Evolutionary conservation across 53 echinoderm and acorn worm species (phyloP).

Genomic region (Astropecten irregularis): DNA sequence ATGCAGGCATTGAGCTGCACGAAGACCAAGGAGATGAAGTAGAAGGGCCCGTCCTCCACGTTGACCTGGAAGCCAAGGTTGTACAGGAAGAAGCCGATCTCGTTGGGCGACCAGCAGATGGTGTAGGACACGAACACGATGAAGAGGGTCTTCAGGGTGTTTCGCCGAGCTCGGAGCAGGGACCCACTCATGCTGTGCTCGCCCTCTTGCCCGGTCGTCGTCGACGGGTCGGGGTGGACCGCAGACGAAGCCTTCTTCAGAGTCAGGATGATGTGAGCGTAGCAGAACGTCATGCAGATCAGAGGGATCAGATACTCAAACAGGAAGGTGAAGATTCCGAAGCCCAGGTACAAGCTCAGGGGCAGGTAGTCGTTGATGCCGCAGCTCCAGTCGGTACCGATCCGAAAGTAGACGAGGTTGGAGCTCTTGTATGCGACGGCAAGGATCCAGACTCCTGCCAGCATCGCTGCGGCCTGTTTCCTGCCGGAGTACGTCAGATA

Average conservation of each 20-base stretch:
- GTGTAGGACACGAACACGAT: constrained; percentile 69
- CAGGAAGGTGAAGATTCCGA: background rate
- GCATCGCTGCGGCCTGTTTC: background rate
- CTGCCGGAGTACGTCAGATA: constrained; percentile 10
- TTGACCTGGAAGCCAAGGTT: constrained; percentile 52
- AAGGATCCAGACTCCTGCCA: background rate
- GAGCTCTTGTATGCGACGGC: background rate
- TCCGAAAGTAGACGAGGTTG: background rate
- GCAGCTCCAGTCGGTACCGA: background rate
- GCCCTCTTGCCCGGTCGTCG: background rate
- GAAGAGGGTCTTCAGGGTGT: constrained; percentile 71
- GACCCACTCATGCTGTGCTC: constrained; percentile 27
- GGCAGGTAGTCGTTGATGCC: background rate
- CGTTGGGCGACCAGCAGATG: constrained; percentile 81
- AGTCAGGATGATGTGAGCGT: constrained; percentile 38
- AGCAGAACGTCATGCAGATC: constrained; percentile 74
- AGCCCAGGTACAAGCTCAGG: background rate
- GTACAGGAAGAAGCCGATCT: constrained; percentile 67
- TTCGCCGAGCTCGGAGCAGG: constrained; percentile 42
- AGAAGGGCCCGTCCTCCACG: constrained; percentile 44
- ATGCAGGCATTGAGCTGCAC: constrained; percentile 64
- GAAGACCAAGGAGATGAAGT: constrained; percentile 55
- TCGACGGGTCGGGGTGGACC: background rate
- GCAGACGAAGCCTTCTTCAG: constrained; percentile 22
- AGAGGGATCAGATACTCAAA: background rate